Evolutionary conservation across 1,140 invertebrate species (phyloP).

Genomic region (Heliconius melpomene): DNA sequence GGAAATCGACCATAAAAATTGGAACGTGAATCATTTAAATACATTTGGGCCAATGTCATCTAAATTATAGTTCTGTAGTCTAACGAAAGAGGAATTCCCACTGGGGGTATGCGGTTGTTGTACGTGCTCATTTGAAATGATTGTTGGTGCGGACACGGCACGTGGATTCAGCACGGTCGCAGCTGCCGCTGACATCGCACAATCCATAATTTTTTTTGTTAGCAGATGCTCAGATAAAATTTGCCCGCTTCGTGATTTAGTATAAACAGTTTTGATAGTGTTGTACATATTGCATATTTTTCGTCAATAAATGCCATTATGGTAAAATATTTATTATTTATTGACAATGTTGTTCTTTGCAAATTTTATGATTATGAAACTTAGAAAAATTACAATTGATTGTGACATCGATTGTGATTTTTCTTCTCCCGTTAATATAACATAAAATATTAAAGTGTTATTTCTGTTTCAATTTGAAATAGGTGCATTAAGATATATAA

Average conservation of each 20-base stretch:
- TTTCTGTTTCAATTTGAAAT: not conserved
- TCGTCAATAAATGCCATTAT: not conserved
- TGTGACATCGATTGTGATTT: no score
- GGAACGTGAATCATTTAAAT: constrained; percentile 31
- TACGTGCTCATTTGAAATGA: constrained; percentile 30
- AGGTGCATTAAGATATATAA: no score
- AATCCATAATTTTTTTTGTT: constrained; percentile 43
- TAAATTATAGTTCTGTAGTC: not conserved
- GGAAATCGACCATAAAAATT: constrained; percentile 29
- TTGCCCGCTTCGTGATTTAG: constrained; percentile 28
- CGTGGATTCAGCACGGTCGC: constrained; percentile 44
- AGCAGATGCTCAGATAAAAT: constrained; percentile 45
- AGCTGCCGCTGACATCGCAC: constrained; percentile 50
- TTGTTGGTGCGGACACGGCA: constrained; percentile 40
- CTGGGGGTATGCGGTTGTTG: not conserved
- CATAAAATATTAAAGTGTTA: no score
- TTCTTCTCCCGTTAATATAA: no score
- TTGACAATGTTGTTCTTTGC: not conserved
- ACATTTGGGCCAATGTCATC: constrained; percentile 25
- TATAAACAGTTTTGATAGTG: not conserved
- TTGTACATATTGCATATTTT: not conserved
- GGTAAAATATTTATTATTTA: not conserved
- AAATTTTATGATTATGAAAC: not conserved
- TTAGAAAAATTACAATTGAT: not conserved
- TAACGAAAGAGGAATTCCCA: not conserved